A percentile compares a stretch with the other conserved stretches of the same genome.
phyloP scores from a whole-genome alignment of 2,113 vertebrate species.

The Craseonycteris thonglongyai region DNA sequence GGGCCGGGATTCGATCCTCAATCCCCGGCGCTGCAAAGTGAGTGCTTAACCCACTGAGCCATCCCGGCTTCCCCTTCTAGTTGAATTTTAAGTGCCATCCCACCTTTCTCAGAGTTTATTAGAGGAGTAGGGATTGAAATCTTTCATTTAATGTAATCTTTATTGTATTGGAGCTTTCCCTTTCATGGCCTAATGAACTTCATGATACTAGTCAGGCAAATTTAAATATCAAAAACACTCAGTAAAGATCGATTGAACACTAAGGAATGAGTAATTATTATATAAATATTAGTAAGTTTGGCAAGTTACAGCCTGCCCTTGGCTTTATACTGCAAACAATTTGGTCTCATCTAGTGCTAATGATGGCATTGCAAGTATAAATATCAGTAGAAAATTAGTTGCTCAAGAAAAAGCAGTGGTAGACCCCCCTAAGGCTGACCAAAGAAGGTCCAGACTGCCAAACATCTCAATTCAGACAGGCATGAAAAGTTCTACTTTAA shows the following conservation, averaged over 20 bases:
- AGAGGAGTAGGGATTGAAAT: neutral
- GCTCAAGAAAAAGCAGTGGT: neutral
- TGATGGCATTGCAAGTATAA: neutral
- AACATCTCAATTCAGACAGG: neutral
- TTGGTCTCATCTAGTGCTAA: neutral
- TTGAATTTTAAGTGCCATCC: neutral
- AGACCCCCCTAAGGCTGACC: neutral
- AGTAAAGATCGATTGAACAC: neutral
- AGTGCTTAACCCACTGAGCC: no score
- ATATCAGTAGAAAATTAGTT: neutral
- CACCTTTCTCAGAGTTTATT: neutral
- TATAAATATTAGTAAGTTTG: neutral
- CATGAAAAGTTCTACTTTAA: neutral
- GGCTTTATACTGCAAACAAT: neutral
- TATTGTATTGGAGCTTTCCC: neutral
- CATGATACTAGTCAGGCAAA: neutral
- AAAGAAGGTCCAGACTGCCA: neutral
- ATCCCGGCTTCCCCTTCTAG: neutral
- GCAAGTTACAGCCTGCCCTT: neutral
- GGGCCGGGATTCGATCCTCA: no score
- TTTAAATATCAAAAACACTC: neutral
- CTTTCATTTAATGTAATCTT: constrained; percentile 13
- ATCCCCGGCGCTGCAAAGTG: no score
- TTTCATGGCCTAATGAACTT: neutral
- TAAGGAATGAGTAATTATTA: neutral